Evolutionary conservation across 1,140 invertebrate genomes (phyloP).

Genomic region (Conus ventricosus): DNA sequence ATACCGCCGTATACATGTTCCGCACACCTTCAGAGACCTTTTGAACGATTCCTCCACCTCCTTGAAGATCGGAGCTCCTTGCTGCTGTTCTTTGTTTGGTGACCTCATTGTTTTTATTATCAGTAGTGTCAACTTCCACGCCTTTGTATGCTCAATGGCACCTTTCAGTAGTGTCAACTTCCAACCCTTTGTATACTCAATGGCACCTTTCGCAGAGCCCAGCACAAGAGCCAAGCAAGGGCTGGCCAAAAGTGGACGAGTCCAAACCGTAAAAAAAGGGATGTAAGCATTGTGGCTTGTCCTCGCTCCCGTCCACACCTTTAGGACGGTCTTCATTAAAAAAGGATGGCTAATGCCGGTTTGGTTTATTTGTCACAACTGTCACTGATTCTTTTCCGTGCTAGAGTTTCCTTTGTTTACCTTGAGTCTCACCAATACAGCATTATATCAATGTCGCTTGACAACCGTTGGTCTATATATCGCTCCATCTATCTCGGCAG

Average conservation of each 20-base stretch:
- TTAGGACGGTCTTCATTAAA: no score
- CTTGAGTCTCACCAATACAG: no score
- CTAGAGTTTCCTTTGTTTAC: no score
- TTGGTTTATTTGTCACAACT: no score
- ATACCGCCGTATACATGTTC: no score
- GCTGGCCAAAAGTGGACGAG: background rate
- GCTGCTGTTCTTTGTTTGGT: background rate
- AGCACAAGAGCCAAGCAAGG: background rate
- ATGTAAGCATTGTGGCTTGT: background rate
- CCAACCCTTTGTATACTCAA: no score
- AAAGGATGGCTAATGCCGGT: no score
- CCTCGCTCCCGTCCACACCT: background rate
- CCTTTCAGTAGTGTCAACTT: background rate
- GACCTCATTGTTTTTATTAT: background rate
- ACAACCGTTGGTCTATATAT: no score
- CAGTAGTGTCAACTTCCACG: background rate
- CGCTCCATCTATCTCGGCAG: no score
- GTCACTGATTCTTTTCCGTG: no score
- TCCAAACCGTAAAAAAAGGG: background rate
- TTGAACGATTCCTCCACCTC: slow-evolving; percentile 57
- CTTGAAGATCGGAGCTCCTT: slow-evolving; percentile 44
- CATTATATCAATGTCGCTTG: no score
- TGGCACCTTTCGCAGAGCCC: background rate
- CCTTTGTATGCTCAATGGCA: background rate
- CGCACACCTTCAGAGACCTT: slow-evolving; percentile 10